Conservation (phyloP, 2,113 vertebrate genomes). For the Ursus arctos region DNA sequence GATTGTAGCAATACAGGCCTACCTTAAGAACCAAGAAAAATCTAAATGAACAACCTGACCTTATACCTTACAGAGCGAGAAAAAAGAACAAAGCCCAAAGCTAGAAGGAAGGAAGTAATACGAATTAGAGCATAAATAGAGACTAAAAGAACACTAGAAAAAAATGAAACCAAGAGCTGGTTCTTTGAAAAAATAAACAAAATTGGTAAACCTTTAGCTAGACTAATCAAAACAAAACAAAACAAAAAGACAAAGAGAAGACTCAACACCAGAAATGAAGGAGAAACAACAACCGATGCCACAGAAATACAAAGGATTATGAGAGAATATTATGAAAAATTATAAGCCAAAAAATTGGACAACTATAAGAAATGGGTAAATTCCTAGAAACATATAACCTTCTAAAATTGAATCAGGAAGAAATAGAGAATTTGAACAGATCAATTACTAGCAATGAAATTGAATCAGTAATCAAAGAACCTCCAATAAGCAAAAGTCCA, state of each 20-base stretch:
- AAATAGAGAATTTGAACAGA: not conserved
- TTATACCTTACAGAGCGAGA: not conserved
- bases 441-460: not conserved
- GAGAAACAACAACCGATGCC: not conserved
- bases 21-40: not conserved
- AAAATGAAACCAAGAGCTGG: not conserved
- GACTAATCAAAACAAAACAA: not conserved
- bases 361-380: not conserved
- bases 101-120: not conserved
- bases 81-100: not conserved
- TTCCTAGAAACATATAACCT: not conserved
- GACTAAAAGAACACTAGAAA: not conserved
- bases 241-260: not conserved
- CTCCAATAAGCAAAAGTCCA: not conserved
- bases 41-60: not conserved
- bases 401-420: not conserved
- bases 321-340: not conserved
- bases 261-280: not conserved
- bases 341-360: not conserved
- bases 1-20: not conserved
- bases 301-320: not conserved
- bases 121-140: not conserved
- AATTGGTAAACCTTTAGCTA: not conserved
- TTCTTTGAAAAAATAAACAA: not conserved
- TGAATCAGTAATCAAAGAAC: not conserved